Evolutionary conservation across 1,140 invertebrate species (phyloP).

Genomic region (Matsumurasca onukii): DNA sequence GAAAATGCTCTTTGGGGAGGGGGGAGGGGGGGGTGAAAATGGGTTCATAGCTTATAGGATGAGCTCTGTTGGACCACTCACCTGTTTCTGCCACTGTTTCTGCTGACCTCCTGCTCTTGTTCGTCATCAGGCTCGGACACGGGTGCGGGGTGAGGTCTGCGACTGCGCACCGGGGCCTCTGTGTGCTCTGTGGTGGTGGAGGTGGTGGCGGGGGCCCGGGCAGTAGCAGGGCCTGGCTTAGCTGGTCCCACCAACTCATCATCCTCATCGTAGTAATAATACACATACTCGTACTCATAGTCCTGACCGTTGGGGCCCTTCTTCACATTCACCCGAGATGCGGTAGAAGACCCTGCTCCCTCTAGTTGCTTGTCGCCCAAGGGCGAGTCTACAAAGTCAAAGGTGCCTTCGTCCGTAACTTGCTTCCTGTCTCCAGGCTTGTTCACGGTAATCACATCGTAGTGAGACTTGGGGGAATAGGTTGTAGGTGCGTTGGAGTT

Average conservation of each 20-base stretch:
- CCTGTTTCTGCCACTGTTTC: conserved; percentile 18
- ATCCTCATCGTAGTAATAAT: conserved; percentile 87
- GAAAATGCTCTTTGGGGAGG: too few species aligned
- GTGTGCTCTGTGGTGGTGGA: conserved; percentile 8
- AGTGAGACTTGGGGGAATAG: conserved; percentile 5
- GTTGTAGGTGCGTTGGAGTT: conserved; percentile 7
- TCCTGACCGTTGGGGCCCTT: conserved; percentile 88
- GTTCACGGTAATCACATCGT: conserved; percentile 28
- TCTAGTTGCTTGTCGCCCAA: conserved; percentile 39
- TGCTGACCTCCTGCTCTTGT: background rate
- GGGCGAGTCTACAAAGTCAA: conserved; percentile 43
- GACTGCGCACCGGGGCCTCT: background rate
- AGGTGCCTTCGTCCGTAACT: conserved; percentile 39
- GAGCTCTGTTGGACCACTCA: too few species aligned
- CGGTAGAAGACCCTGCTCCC: conserved; percentile 39
- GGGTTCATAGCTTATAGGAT: too few species aligned
- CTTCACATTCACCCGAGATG: conserved; percentile 73
- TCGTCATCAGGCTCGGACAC: conserved; percentile 13
- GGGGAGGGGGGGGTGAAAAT: too few species aligned
- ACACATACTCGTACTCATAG: conserved; percentile 89
- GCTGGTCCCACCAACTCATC: conserved; percentile 57
- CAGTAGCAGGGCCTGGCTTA: conserved; percentile 14
- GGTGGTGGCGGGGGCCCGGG: background rate
- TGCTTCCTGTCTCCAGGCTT: conserved; percentile 27
- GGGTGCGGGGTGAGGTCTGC: conserved; percentile 2